Percentiles rank a stretch among this genome's conserved stretches.
These are phyloP conservation scores for Murina feae DNA, from an alignment of 2,113 vertebrate species.

Conservation along the genomic window DNA sequence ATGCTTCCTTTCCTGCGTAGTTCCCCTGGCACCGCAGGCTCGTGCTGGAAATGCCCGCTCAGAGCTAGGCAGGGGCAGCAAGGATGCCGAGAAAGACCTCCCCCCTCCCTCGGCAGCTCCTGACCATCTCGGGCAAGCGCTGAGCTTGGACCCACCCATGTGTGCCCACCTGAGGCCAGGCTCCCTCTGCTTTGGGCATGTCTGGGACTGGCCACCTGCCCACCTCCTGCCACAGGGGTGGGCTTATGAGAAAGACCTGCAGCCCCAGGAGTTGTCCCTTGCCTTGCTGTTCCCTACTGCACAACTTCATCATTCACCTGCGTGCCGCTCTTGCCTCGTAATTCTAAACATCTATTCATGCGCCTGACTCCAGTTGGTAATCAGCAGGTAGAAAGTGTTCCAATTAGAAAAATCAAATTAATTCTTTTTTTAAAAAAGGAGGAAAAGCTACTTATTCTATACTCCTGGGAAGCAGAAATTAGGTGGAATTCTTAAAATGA, in stretches of 20 bases:
- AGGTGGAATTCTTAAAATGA: slow-evolving; percentile 70
- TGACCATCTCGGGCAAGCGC: not conserved
- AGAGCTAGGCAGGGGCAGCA: not conserved
- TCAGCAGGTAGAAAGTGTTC: slow-evolving; percentile 56
- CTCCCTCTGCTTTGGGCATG: fast-evolving
- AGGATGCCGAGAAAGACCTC: not conserved
- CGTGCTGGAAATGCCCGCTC: fast-evolving
- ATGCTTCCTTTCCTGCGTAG: fast-evolving
- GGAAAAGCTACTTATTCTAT: slow-evolving; percentile 55
- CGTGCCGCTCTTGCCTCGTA: not conserved
- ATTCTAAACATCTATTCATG: slow-evolving; percentile 51
- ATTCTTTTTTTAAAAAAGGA: slow-evolving; percentile 73
- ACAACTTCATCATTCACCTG: slow-evolving; percentile 40
- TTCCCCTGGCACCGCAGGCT: fast-evolving
- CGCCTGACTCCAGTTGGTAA: slow-evolving; percentile 24
- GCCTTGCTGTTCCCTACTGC: not conserved
- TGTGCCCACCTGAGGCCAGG: fast-evolving
- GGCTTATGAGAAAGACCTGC: not conserved
- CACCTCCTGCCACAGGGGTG: fast-evolving
- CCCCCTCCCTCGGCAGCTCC: not conserved
- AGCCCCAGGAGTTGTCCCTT: fast-evolving
- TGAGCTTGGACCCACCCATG: fast-evolving
- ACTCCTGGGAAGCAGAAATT: slow-evolving; percentile 65
- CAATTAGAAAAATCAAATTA: slow-evolving; percentile 73
- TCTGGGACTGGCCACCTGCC: fast-evolving